Conservation (phyloP, 1,140 invertebrate genomes). For the Drosophila nannoptera region DNA sequence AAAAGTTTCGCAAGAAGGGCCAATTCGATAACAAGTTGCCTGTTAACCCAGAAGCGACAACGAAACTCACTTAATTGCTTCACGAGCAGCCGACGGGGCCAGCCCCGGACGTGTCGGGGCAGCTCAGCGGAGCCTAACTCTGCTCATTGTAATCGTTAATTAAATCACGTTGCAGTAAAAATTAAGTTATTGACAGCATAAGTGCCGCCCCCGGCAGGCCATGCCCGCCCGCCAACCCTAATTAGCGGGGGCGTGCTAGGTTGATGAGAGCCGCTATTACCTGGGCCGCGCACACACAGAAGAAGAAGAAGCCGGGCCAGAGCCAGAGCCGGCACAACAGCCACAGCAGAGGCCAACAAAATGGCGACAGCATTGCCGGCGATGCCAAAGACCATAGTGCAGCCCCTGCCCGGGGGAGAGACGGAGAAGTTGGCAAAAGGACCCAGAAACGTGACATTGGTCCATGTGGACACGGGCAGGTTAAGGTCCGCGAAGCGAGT, state of each 20-base stretch:
- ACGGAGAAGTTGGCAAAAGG: slow-evolving; percentile 19
- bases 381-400: slow-evolving; percentile 9
- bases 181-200: slow-evolving; percentile 70
- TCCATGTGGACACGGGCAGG: slow-evolving; percentile 1
- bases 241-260: slow-evolving; percentile 53
- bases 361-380: background rate
- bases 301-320: too few species aligned
- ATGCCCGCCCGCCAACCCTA: background rate
- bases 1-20: slow-evolving; percentile 6
- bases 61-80: slow-evolving; percentile 68
- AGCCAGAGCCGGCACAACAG: background rate
- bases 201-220: slow-evolving; percentile 29
- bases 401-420: slow-evolving; percentile 20
- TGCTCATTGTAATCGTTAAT: slow-evolving; percentile 63
- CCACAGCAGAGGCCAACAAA: slow-evolving; percentile 2
- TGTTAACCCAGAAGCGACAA: slow-evolving; percentile 40
- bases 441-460: slow-evolving; percentile 28
- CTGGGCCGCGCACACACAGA: too few species aligned
- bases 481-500: background rate
- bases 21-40: slow-evolving; percentile 36
- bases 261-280: slow-evolving; percentile 25
- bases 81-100: slow-evolving; percentile 1
- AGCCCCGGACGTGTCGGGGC: background rate
- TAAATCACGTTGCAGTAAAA: slow-evolving; percentile 72
- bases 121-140: background rate